A percentile compares a stretch with the other conserved stretches of the same genome.
phyloP scores from a whole-genome alignment of 2,888 invertebrate species.

The Drosophila sordidula region DNA sequence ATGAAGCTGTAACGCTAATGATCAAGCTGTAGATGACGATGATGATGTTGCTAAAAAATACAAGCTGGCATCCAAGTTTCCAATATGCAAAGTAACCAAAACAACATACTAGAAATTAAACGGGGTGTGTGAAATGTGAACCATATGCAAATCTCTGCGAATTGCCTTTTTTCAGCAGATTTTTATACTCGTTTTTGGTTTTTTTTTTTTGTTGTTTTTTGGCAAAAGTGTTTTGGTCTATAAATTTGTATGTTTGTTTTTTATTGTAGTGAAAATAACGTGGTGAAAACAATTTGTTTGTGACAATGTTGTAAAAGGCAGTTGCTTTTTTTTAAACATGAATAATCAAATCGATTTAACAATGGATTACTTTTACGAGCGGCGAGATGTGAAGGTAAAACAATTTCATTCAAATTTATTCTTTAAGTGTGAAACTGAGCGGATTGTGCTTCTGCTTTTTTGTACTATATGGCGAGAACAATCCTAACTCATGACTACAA shows the following conservation, averaged over 20 bases:
- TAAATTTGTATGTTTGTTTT: constrained; percentile 68
- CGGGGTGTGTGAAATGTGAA: constrained; percentile 78
- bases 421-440: constrained; percentile 14
- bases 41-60: constrained; percentile 67
- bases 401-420: constrained; percentile 31
- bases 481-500: constrained; percentile 10
- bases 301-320: constrained; percentile 51
- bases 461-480: constrained; percentile 19
- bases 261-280: constrained; percentile 66
- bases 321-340: constrained; percentile 4
- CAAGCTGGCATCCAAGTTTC: constrained; percentile 50
- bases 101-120: constrained; percentile 58
- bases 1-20: constrained; percentile 34
- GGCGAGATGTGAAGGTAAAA: constrained; percentile 66
- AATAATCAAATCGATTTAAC: constrained; percentile 37
- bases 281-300: constrained; percentile 57
- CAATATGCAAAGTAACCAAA: constrained; percentile 75
- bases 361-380: constrained; percentile 72
- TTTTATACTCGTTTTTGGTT: not conserved
- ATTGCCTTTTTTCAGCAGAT: constrained; percentile 30
- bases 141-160: constrained; percentile 69
- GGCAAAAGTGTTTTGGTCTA: constrained; percentile 52
- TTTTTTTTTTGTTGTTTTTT: constrained; percentile 26
- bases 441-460: not conserved
- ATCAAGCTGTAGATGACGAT: constrained; percentile 29